These are phyloP conservation scores for Paraplagusia blochii DNA, from an alignment of 2,113 vertebrate species.

Conservation along the genomic window DNA sequence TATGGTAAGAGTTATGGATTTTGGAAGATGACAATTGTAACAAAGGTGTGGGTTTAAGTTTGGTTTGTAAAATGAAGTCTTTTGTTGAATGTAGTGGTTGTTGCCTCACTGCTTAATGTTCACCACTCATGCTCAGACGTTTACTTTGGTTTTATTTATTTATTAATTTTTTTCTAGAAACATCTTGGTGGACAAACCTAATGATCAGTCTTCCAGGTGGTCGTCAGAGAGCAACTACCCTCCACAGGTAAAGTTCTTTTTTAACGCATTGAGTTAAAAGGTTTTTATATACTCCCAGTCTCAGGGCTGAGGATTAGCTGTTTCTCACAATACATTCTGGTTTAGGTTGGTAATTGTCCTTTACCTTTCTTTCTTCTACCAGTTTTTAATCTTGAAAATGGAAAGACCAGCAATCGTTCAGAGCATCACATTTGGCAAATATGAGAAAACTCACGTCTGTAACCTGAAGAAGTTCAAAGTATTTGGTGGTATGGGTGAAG, in stretches of 20 bases:
- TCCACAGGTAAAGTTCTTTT: conserved; percentile 84
- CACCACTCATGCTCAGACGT: not conserved
- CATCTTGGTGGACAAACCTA: conserved; percentile 98
- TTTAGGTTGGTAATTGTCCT: no score
- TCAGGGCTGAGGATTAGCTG: not conserved
- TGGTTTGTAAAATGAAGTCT: no score
- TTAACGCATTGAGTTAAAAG: no score
- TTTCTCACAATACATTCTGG: no score
- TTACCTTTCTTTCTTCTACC: conserved; percentile 23
- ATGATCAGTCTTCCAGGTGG: conserved; percentile 97
- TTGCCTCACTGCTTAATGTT: no score
- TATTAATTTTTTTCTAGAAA: conserved; percentile 81
- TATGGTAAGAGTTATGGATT: no score
- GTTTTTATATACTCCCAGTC: not conserved
- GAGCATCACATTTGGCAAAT: conserved; percentile 98
- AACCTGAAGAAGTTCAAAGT: conserved; percentile 99
- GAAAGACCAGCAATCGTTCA: conserved; percentile 96
- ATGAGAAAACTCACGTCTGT: conserved; percentile 98
- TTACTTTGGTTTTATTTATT: no score
- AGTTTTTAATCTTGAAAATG: conserved; percentile 97
- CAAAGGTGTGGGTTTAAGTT: no score
- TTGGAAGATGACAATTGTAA: no score
- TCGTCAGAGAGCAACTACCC: conserved; percentile 99
- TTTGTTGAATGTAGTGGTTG: no score
- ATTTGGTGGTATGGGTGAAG: conserved; percentile 98